These are phyloP conservation scores for Megalops cyprinoides DNA, from an alignment of 2,797 vertebrate species.

Conservation along the genomic window DNA sequence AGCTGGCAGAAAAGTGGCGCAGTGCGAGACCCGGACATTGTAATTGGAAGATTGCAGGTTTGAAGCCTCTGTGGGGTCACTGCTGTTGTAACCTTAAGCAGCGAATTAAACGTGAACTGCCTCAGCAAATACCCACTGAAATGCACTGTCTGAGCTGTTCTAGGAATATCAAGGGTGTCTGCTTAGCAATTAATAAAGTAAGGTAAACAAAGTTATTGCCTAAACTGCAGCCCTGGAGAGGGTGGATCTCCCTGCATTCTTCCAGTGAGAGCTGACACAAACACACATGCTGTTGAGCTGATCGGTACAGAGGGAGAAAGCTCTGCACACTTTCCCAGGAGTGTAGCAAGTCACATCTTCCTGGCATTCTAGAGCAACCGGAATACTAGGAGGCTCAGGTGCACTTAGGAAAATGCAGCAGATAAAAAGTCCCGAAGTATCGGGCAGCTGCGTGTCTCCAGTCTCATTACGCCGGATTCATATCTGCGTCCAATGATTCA, in stretches of 20 bases:
- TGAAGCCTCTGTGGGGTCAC: neutral
- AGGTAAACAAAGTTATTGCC: neutral
- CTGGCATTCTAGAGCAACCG: neutral
- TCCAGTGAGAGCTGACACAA: too few relatives aligned
- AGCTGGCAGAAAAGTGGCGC: neutral
- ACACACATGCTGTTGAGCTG: neutral
- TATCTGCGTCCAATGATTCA: neutral
- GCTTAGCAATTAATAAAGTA: neutral
- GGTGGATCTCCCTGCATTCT: too few relatives aligned
- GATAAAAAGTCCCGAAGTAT: too few relatives aligned
- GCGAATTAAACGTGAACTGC: neutral
- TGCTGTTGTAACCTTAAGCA: neutral
- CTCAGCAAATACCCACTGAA: neutral
- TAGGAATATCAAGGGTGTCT: neutral
- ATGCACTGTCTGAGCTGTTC: neutral
- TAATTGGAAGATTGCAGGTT: conserved; percentile 2
- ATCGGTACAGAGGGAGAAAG: neutral
- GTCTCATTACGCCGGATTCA: neutral
- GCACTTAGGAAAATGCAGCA: too few relatives aligned
- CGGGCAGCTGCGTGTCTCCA: neutral
- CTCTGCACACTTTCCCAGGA: too few relatives aligned
- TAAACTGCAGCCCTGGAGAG: neutral
- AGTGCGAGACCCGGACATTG: neutral
- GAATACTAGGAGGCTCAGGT: too few relatives aligned
- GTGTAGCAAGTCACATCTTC: neutral